These are phyloP conservation scores for Platorchestia sp. DNA, from an alignment of 1,140 invertebrate genomes.

Conservation along the genomic window DNA sequence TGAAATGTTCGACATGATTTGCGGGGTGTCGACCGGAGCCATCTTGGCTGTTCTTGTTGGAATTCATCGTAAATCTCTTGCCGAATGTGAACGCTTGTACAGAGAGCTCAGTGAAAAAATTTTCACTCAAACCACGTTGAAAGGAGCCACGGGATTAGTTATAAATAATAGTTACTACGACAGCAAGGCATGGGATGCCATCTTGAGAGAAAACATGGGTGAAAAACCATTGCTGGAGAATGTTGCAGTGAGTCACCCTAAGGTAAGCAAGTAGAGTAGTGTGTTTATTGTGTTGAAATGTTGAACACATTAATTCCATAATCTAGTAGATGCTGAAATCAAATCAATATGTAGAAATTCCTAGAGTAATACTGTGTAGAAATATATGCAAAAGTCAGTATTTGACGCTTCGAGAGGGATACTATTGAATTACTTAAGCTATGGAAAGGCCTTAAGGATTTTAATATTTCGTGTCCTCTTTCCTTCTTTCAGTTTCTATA, in stretches of 20 bases:
- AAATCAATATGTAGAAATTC: too few species aligned
- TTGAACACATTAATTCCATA: background rate
- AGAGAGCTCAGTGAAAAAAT: constrained; percentile 79
- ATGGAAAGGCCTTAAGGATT: too few species aligned
- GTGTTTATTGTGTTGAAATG: background rate
- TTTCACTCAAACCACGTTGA: constrained; percentile 80
- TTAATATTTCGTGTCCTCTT: too few species aligned
- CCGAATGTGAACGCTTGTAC: constrained; percentile 79
- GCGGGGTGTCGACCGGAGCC: constrained; percentile 91
- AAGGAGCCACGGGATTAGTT: constrained; percentile 84
- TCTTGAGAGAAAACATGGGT: constrained; percentile 82
- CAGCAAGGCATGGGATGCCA: constrained; percentile 85
- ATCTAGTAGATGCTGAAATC: background rate
- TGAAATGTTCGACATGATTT: constrained; percentile 87
- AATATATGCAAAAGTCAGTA: too few species aligned
- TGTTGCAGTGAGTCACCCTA: background rate
- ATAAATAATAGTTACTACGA: constrained; percentile 93
- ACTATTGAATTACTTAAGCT: too few species aligned
- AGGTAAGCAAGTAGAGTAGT: background rate
- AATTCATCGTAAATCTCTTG: constrained; percentile 75
- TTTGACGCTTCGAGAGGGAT: too few species aligned
- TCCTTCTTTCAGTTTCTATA: too few species aligned
- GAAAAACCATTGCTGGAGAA: constrained; percentile 74
- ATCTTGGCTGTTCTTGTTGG: constrained; percentile 77
- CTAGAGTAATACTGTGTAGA: too few species aligned